Conservation (phyloP, 2,888 invertebrate genomes). For the Anarsia innoxiella region DNA sequence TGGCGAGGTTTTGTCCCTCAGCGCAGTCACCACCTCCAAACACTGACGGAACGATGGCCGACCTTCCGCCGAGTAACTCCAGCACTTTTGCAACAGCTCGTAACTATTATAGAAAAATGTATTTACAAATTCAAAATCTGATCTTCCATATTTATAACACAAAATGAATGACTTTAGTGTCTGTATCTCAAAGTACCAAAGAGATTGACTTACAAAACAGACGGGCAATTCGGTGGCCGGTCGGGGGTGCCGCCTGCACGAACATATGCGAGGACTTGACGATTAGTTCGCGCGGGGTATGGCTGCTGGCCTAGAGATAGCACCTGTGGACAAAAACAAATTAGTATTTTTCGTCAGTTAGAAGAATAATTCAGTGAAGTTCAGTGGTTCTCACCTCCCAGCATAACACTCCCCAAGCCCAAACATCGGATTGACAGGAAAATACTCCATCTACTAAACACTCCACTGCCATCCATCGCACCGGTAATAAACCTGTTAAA, state of each 20-base stretch:
- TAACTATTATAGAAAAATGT: too few species aligned
- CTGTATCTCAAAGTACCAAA: too few species aligned
- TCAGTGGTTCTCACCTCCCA: slow-evolving; percentile 94
- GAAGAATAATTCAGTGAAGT: too few species aligned
- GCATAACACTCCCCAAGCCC: slow-evolving; percentile 94
- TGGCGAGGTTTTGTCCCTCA: slow-evolving; percentile 52
- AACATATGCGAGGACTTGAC: slow-evolving; percentile 93
- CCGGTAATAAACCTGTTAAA: slow-evolving; percentile 85
- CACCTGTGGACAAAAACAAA: slow-evolving; percentile 59
- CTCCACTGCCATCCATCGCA: slow-evolving; percentile 99
- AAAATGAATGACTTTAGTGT: too few species aligned
- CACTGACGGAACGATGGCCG: slow-evolving; percentile 92
- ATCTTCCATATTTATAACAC: too few species aligned
- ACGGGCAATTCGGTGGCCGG: slow-evolving; percentile 88
- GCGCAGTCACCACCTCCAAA: slow-evolving; percentile 74
- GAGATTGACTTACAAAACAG: slow-evolving; percentile 78
- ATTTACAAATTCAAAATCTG: too few species aligned
- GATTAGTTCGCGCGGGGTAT: slow-evolving; percentile 93
- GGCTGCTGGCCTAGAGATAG: slow-evolving; percentile 97
- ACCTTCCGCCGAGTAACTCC: slow-evolving; percentile 87
- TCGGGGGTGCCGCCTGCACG: slow-evolving; percentile 90
- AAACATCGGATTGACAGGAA: slow-evolving; percentile 97
- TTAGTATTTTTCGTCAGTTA: too few species aligned
- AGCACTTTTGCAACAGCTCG: slow-evolving; percentile 89
- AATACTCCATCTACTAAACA: slow-evolving; percentile 96